These are phyloP conservation scores for Pogonognathellus flavescens DNA, from an alignment of 1,140 invertebrate species.

Conservation along the genomic window DNA sequence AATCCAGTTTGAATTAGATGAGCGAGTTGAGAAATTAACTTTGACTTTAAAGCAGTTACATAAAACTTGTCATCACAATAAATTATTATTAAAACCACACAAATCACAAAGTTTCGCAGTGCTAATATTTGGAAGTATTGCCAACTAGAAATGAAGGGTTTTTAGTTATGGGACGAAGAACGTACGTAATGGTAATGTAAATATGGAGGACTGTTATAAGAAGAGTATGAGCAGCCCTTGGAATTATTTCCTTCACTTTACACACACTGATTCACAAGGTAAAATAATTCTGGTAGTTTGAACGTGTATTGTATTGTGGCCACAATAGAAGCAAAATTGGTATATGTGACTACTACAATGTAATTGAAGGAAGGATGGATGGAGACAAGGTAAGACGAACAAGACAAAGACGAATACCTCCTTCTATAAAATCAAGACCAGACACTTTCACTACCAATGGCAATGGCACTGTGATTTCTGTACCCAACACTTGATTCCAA, in stretches of 20 bases:
- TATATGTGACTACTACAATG: conserved; percentile 23
- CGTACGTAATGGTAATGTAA: neutral
- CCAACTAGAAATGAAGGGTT: neutral
- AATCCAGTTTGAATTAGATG: neutral
- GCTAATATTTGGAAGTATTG: neutral
- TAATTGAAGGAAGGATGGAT: conserved; percentile 9
- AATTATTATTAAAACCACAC: neutral
- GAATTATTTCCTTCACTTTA: conserved; percentile 18
- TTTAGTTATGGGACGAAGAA: neutral
- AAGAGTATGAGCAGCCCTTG: neutral
- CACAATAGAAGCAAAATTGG: conserved; percentile 6
- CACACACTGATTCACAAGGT: conserved; percentile 44
- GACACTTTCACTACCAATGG: conserved; percentile 62
- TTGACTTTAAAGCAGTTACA: neutral
- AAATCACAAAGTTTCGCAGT: neutral
- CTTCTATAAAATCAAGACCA: conserved; percentile 50
- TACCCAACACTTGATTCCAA: neutral
- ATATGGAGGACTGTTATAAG: neutral
- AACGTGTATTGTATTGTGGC: conserved; percentile 5
- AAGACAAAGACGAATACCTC: conserved; percentile 34
- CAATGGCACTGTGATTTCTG: conserved; percentile 49
- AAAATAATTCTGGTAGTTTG: conserved; percentile 6
- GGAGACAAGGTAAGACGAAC: neutral
- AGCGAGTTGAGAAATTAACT: neutral
- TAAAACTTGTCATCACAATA: neutral